These are phyloP conservation scores for Helicoverpa assulta DNA, from an alignment of 2,888 invertebrate species.

Conservation along the genomic window DNA sequence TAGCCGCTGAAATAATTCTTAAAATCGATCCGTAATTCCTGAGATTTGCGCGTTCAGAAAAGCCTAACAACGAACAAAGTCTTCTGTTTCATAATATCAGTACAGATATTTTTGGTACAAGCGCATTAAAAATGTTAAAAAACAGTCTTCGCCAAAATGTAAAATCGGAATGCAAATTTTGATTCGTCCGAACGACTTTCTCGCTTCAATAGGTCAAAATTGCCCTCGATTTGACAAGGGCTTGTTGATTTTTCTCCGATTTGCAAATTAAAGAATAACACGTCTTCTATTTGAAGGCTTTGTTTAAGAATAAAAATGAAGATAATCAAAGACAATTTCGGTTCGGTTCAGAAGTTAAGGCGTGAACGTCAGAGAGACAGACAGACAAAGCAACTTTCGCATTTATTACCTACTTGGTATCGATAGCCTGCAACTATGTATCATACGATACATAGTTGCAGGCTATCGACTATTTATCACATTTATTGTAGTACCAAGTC, in stretches of 20 bases:
- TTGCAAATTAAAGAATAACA: slow-evolving; percentile 14
- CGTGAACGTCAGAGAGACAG: too few species aligned
- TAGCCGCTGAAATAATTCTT: too few species aligned
- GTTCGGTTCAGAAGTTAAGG: not conserved
- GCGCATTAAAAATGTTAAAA: not conserved
- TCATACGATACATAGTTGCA: too few species aligned
- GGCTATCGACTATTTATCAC: too few species aligned
- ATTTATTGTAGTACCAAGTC: too few species aligned
- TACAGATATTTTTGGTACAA: too few species aligned
- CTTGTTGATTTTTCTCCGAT: slow-evolving; percentile 4
- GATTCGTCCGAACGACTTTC: slow-evolving; percentile 1
- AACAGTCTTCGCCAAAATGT: not conserved
- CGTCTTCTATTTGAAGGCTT: slow-evolving; percentile 2
- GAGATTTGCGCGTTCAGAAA: too few species aligned
- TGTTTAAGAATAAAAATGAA: slow-evolving; percentile 1
- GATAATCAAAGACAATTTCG: not conserved
- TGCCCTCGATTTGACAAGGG: slow-evolving; percentile 1
- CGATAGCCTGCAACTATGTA: too few species aligned
- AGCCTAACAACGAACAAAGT: too few species aligned
- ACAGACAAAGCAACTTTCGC: not conserved
- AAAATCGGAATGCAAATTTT: slow-evolving; percentile 1
- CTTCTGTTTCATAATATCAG: too few species aligned
- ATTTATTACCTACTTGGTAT: too few species aligned
- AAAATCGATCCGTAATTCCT: too few species aligned
- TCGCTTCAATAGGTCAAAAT: slow-evolving; percentile 1